Conservation (phyloP, 1,140 invertebrate genomes). For the Lerema accius region DNA sequence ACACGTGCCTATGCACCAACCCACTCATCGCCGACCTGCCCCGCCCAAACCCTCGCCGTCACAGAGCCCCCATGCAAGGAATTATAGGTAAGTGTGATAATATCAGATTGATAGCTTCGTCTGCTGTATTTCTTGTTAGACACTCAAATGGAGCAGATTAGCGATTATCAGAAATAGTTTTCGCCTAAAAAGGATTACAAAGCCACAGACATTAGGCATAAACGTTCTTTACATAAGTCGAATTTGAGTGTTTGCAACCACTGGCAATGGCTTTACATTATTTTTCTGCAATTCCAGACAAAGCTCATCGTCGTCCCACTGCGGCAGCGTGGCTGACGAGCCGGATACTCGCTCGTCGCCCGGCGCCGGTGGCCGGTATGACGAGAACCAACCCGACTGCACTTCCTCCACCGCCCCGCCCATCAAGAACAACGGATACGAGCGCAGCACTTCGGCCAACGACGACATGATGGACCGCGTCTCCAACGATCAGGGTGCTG, state of each 20-base stretch:
- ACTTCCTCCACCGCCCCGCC: slow-evolving; percentile 67
- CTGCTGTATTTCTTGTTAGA: too few relatives aligned
- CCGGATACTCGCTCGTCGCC: slow-evolving; percentile 80
- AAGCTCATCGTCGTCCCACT: slow-evolving; percentile 79
- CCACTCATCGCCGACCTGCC: slow-evolving; percentile 77
- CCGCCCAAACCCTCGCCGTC: slow-evolving; percentile 83
- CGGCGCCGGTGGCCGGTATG: slow-evolving; percentile 67
- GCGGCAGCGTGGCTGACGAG: slow-evolving; percentile 78
- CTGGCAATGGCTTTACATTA: too few relatives aligned
- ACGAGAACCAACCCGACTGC: slow-evolving; percentile 67
- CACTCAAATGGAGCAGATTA: too few relatives aligned
- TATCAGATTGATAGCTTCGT: too few relatives aligned
- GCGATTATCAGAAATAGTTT: too few relatives aligned
- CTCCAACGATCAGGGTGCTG: slow-evolving; percentile 77
- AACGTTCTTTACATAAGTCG: too few relatives aligned
- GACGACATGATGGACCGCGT: slow-evolving; percentile 76
- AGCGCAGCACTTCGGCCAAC: slow-evolving; percentile 64
- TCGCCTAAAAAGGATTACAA: too few relatives aligned
- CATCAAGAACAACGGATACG: slow-evolving; percentile 78
- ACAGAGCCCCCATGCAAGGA: slow-evolving; percentile 84
- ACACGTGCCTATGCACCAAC: slow-evolving; percentile 84
- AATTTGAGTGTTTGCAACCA: too few relatives aligned
- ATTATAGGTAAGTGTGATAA: slow-evolving; percentile 68
- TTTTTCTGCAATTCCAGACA: slow-evolving; percentile 69
- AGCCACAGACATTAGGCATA: too few relatives aligned